A percentile compares a stretch with the other conserved stretches of the same genome.
These are phyloP conservation scores for Girardia tigrina DNA, from an alignment of 2,888 invertebrate species.

Conservation along the genomic window DNA sequence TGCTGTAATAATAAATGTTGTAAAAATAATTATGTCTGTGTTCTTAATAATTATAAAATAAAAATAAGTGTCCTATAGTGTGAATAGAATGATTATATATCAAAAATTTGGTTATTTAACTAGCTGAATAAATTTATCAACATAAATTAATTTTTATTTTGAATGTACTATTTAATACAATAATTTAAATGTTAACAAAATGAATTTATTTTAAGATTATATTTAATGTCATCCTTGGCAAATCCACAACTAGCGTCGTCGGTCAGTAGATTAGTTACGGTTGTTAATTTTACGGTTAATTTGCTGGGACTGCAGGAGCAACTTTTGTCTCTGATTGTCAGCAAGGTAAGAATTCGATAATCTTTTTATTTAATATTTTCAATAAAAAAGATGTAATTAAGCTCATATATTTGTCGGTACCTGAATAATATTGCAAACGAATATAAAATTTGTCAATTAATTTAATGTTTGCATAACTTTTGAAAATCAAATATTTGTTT, in stretches of 20 bases:
- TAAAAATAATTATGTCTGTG: too few relatives aligned
- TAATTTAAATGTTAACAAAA: neutral
- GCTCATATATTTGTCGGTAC: too few relatives aligned
- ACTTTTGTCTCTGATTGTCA: constrained; percentile 48
- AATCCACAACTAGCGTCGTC: constrained; percentile 49
- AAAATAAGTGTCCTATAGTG: too few relatives aligned
- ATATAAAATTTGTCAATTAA: too few relatives aligned
- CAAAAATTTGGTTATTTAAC: neutral
- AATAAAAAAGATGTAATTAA: neutral
- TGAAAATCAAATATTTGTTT: too few relatives aligned
- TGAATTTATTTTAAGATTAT: constrained; percentile 41
- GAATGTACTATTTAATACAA: neutral
- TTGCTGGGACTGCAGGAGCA: constrained; percentile 50
- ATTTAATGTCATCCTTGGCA: constrained; percentile 46
- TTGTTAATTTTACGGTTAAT: constrained; percentile 50
- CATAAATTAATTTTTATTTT: neutral
- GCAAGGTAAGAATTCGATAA: constrained; percentile 41
- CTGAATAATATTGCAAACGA: too few relatives aligned
- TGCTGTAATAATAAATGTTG: too few relatives aligned
- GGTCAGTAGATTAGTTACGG: constrained; percentile 47
- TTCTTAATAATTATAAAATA: too few relatives aligned
- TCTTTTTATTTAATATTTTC: neutral
- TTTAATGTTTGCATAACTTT: too few relatives aligned
- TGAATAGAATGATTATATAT: neutral
- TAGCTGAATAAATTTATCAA: neutral